Percentiles rank a stretch among this genome's conserved stretches.
Conservation (phyloP, 2,113 vertebrate species). For the Cyphomyrus plagiostoma region DNA sequence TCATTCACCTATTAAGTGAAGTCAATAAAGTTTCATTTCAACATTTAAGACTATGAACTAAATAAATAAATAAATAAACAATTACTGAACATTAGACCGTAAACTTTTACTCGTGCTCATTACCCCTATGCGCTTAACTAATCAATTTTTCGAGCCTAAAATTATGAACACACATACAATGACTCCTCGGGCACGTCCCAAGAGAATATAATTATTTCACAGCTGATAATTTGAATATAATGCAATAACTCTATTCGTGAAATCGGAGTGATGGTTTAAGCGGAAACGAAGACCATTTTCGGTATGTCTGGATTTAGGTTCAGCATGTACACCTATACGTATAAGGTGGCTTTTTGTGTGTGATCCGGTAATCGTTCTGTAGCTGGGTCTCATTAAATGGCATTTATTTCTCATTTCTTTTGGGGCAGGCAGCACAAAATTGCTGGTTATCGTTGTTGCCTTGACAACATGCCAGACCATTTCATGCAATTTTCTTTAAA, state of each 20-base stretch:
- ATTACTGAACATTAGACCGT: not conserved
- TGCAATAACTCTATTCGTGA: not conserved
- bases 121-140: not conserved
- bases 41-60: not conserved
- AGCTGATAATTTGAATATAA: not conserved
- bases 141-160: not conserved
- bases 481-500: constrained; percentile 55
- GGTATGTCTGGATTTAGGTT: not conserved
- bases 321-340: not conserved
- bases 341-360: not conserved
- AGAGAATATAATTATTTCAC: not conserved
- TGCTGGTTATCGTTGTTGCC: constrained; percentile 63
- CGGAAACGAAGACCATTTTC: not conserved
- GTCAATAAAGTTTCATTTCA: not conserved
- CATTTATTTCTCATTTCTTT: constrained; percentile 30
- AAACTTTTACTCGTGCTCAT: not conserved
- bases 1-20: not conserved
- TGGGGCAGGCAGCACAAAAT: constrained; percentile 53
- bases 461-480: constrained; percentile 58
- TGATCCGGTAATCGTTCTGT: not conserved
- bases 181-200: not conserved
- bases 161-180: not conserved
- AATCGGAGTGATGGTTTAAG: not conserved
- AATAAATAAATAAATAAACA: not conserved
- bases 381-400: not conserved